Evolutionary conservation across 2,113 vertebrate species (phyloP).

Genomic region (Phrynosoma blainvillii): DNA sequence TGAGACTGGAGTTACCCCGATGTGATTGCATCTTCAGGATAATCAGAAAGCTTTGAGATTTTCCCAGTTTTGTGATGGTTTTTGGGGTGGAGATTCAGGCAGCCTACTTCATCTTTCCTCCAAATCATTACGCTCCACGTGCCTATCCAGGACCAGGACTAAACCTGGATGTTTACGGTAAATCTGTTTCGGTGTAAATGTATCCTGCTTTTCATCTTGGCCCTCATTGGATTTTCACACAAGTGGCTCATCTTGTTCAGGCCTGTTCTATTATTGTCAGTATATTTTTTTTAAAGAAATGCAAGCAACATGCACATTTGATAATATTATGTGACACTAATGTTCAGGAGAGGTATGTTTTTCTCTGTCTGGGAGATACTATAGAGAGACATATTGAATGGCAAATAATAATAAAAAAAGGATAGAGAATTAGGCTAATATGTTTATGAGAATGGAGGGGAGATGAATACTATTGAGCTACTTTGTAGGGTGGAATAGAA

Average conservation of each 20-base stretch:
- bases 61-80: slow-evolving; percentile 36
- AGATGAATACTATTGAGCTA: background rate
- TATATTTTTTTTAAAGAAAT: slow-evolving; percentile 32
- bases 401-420: background rate
- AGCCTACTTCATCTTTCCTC: slow-evolving; percentile 46
- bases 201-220: slow-evolving; percentile 28
- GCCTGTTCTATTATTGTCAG: slow-evolving; percentile 11
- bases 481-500: slow-evolving; percentile 12
- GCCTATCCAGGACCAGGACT: slow-evolving; percentile 51
- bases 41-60: background rate
- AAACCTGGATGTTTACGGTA: slow-evolving; percentile 42
- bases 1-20: slow-evolving; percentile 31
- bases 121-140: slow-evolving; percentile 42
- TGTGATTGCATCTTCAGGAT: slow-evolving; percentile 42
- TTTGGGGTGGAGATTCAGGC: slow-evolving; percentile 20
- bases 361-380: background rate
- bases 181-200: slow-evolving; percentile 47
- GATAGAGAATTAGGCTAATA: background rate
- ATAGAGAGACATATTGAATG: background rate
- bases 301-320: slow-evolving; percentile 33
- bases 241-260: slow-evolving; percentile 33
- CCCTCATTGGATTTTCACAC: slow-evolving; percentile 43
- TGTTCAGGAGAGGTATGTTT: slow-evolving; percentile 19
- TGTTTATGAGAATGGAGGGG: background rate
- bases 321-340: slow-evolving; percentile 7